Evolutionary conservation across 2,797 vertebrate genomes (phyloP), one percentile per base, ranked within the genome.

Genomic region (Lepus townsendii): DNA sequence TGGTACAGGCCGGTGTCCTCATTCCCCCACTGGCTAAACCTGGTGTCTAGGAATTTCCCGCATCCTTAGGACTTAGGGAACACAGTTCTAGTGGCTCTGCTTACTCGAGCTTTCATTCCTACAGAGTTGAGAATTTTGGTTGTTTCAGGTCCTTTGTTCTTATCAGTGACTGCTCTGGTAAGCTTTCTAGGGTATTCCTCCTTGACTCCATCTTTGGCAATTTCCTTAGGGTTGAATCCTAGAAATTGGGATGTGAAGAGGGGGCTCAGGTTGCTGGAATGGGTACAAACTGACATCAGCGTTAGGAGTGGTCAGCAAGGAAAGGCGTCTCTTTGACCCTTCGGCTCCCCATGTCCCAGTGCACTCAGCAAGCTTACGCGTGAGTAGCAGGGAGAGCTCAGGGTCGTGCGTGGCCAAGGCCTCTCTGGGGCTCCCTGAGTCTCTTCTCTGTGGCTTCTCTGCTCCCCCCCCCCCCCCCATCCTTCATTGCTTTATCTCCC

Each of bases 51-150:
- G 65, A 90, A 77, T 80, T 94, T 93, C 30, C 54, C 94, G 16
- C 80, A 52, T 86, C 63, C 66, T 91, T 88, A 68, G 83, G 19
- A 91, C 50, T 96, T 95, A 76, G 60, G 75, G 94, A 93, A 65
- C 78, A 65, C 30, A 84, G 80, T 90, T 91, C 52, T 72, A 66
- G 60, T 88, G 60, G 30, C 27, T 78, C 20, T 68, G 0, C 38
- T 77, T 83, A 52, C 30, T 88, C 90, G 30, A 38, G 14, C 75
- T 47, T 60, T 24, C 19, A 65, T 83, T 77, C 52, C 27, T 8
- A 60, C 7, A 26, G 7, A 73, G 20, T 78, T 91, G 73, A 85
- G 69, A 93, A 47, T 68, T 54, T 69, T 69, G 42, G 9, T 76
- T 38, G 3, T 62, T 95, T 83, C 5, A 9, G 65, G 57, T 83